Evolutionary conservation across 2,888 invertebrate genomes (phyloP).

Genomic region (Stenolophus ochropezus): DNA sequence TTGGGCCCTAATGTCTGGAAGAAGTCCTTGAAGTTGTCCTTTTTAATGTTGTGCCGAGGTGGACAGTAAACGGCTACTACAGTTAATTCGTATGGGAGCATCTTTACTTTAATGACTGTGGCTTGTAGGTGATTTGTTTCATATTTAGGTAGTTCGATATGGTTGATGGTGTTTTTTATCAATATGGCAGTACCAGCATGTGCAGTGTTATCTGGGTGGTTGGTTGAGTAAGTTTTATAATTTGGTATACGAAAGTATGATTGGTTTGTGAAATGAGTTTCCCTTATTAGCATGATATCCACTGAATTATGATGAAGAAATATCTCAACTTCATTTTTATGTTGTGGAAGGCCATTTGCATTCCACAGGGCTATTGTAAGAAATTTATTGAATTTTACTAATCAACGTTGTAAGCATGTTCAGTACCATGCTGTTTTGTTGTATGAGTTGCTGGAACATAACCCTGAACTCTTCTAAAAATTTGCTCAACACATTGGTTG

Average conservation of each 20-base stretch:
- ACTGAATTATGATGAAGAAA: neutral
- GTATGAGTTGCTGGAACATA: slow-evolving; percentile 13
- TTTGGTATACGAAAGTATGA: neutral
- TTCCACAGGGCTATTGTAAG: slow-evolving; percentile 25
- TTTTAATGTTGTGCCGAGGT: too few relatives aligned
- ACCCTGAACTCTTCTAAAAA: neutral
- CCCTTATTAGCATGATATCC: slow-evolving; percentile 8
- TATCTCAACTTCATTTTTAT: slow-evolving; percentile 7
- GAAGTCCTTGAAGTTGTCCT: too few relatives aligned
- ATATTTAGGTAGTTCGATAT: too few relatives aligned
- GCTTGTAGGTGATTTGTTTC: too few relatives aligned
- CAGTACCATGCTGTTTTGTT: neutral
- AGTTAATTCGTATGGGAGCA: too few relatives aligned
- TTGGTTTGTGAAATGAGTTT: neutral
- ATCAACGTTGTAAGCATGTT: neutral
- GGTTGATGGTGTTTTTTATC: too few relatives aligned
- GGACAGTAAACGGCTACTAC: too few relatives aligned
- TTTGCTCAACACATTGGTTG: neutral
- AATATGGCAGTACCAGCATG: too few relatives aligned
- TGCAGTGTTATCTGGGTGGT: too few relatives aligned
- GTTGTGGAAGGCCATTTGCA: slow-evolving; percentile 31
- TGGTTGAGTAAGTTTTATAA: neutral
- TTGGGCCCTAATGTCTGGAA: too few relatives aligned
- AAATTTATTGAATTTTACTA: slow-evolving; percentile 1
- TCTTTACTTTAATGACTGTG: too few relatives aligned